Evolutionary conservation across 2,113 vertebrate genomes (phyloP), one percentile per base, ranked within the genome.

Genomic region (Hyperoodon ampullatus): DNA sequence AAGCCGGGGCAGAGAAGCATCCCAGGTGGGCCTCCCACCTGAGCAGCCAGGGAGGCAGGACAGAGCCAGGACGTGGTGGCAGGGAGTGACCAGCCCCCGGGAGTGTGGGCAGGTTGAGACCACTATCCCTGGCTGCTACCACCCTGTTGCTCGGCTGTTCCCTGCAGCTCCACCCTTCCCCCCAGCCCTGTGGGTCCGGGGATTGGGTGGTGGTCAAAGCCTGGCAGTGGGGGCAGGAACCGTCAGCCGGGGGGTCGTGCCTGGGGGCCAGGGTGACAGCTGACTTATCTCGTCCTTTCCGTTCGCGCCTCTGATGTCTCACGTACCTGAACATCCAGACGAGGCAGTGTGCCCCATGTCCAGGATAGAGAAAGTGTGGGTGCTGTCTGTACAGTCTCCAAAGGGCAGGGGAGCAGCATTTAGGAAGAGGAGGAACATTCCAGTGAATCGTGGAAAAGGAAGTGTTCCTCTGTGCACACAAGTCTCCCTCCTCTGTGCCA

Each of bases 181-280:
- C 16, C 78, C 0, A 0, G 12, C 14, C 12, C 47, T n/a, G 5
- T 24, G 35, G 35, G 53, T 19, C 78, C 10, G 1, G 61, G 19
- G 21, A 8, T 5, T 50, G 8, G 44, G 58, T 39, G 28, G 33
- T n/a, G 55, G 16, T 44, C 74, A 6, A 35, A 28, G 50, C 7
- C 58, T 35, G 16, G 35, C 44, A 5, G 72, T 16, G 12, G 55
- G 26, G 3, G 2, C 1, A 0, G 53, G 65, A 35, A 30, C 74
- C 6, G 8, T 6, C 33, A 0, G 30, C 50, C 10, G 3, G 15
- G 70, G 30, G 9, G 15, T n/a, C 1, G 1, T 44, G 33, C 35
- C 30, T 47, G 61, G n/a, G 26, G 14, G 5, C 33, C 35, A 19
- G 19, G 4, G 33, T 58, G 23, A 21, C 30, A 28, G 75, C 74